Percentiles rank a stretch among this genome's conserved stretches.
Conservation (phyloP, 37 sponge, comb jelly and placozoan genomes). For the Dysidea cf. avara region DNA sequence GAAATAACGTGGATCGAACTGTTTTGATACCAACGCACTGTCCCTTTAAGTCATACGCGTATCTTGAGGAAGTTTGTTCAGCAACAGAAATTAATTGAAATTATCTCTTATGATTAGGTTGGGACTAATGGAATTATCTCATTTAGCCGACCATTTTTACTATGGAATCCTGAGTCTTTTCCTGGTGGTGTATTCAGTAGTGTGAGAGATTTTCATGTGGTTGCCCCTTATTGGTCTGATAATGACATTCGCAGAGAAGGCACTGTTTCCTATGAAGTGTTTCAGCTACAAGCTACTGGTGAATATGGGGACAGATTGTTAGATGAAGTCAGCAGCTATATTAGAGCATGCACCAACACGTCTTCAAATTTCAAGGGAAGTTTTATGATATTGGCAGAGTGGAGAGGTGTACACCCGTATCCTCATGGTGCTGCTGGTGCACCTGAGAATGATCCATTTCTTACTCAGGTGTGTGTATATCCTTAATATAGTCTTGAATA, state of each 20-base stretch:
- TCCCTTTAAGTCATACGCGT: no score
- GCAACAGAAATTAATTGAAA: no score
- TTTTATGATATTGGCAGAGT: slow-evolving; percentile 56
- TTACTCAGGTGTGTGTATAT: no score
- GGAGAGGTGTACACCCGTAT: slow-evolving; percentile 9
- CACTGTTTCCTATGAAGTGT: slow-evolving; percentile 38
- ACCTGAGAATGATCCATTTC: no score
- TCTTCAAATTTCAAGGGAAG: slow-evolving; percentile 24
- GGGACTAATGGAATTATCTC: slow-evolving; percentile 52
- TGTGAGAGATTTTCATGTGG: slow-evolving; percentile 18
- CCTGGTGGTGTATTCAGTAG: neutral
- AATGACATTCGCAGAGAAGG: slow-evolving; percentile 49
- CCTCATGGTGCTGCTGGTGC: no score
- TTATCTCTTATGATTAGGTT: slow-evolving; percentile 33
- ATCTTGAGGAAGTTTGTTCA: no score
- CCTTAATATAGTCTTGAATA: neutral
- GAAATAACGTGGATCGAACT: no score
- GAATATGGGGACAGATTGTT: neutral
- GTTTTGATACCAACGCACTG: no score
- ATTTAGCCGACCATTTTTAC: slow-evolving; percentile 6
- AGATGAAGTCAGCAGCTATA: slow-evolving; percentile 23
- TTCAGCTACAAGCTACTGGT: slow-evolving; percentile 1
- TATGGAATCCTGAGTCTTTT: slow-evolving; percentile 18
- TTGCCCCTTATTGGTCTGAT: slow-evolving; percentile 77
- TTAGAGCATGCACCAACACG: neutral